Conservation (phyloP, 2,113 vertebrate genomes). For the Datnioides undecimradiatus region DNA sequence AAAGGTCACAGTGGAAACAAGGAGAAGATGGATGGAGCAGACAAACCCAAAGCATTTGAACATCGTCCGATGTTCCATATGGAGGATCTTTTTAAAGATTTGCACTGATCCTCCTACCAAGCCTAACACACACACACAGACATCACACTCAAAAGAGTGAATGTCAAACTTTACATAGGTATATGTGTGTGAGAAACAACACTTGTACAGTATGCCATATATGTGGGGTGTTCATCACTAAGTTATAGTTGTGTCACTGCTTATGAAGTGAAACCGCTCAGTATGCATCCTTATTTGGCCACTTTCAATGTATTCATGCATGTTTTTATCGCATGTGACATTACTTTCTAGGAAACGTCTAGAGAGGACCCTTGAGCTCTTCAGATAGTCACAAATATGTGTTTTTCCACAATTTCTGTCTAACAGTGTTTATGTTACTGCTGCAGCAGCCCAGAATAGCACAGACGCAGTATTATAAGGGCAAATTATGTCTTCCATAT, state of each 20-base stretch:
- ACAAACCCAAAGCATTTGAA: not conserved
- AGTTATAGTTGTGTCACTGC: not conserved
- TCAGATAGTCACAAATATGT: not conserved
- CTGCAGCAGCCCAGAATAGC: not conserved
- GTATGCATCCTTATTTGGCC: not conserved
- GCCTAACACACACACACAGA: constrained; percentile 8
- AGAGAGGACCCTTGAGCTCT: not conserved
- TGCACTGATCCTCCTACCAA: not conserved
- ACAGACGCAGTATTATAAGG: not conserved
- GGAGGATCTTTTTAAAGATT: constrained; percentile 21
- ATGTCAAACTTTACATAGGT: constrained; percentile 21
- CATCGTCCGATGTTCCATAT: not conserved
- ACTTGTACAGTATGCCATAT: not conserved
- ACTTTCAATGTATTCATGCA: not conserved
- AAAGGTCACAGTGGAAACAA: constrained; percentile 58
- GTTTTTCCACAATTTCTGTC: not conserved
- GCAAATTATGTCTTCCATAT: not conserved
- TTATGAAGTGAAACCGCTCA: not conserved
- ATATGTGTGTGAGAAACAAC: too few species aligned
- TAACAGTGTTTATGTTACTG: not conserved
- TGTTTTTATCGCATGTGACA: not conserved
- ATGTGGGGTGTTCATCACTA: not conserved
- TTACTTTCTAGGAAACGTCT: not conserved
- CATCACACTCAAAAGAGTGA: not conserved
- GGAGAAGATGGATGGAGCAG: constrained; percentile 42